These are phyloP conservation scores for Tipula unca DNA, from an alignment of 2,888 invertebrate species.

Conservation along the genomic window DNA sequence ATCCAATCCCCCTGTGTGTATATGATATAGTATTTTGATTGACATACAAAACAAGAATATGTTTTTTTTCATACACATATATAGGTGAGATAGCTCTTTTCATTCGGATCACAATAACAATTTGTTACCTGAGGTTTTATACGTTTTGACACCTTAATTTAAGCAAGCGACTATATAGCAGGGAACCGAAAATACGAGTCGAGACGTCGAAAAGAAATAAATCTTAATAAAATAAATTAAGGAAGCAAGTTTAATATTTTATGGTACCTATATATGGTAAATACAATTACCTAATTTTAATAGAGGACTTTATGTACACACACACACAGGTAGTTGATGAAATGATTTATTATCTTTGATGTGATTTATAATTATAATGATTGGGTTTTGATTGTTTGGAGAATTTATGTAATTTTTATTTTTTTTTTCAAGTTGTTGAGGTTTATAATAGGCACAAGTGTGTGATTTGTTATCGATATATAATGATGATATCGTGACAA, in stretches of 20 bases:
- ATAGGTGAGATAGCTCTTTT: not conserved
- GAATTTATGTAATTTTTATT: not conserved
- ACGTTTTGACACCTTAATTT: constrained; percentile 17
- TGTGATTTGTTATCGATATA: not conserved
- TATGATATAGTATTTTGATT: not conserved
- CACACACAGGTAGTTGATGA: not conserved
- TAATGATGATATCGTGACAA: not conserved
- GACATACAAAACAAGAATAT: not conserved
- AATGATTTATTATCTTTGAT: not conserved
- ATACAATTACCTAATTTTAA: not conserved
- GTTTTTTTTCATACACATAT: no score
- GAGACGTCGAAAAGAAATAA: not conserved
- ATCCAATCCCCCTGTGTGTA: not conserved
- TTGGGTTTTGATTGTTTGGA: not conserved
- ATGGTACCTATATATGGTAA: not conserved
- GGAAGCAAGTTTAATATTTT: not conserved
- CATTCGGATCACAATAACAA: not conserved
- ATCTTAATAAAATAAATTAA: not conserved
- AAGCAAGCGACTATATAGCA: not conserved
- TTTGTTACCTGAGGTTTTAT: constrained; percentile 18
- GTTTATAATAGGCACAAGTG: not conserved
- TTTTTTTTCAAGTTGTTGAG: no score
- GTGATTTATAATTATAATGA: not conserved
- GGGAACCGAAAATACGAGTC: not conserved
- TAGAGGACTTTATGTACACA: not conserved